Base-by-base conservation (phyloP, 2,797 vertebrate genomes). In the Sciurus carolinensis region DNA sequence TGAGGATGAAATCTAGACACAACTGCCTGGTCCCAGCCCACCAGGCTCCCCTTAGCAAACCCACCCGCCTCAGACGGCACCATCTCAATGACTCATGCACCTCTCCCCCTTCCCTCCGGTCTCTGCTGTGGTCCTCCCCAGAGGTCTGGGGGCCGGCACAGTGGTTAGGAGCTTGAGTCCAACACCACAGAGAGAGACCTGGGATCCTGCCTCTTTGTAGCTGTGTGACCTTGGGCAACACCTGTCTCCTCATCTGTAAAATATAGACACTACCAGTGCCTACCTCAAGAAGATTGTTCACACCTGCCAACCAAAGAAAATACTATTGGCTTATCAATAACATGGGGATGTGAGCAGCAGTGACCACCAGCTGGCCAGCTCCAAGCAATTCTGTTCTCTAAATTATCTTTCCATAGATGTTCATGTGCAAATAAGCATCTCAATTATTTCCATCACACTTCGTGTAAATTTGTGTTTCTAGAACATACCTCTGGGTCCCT, bases 311-410 rank as follows among this genome's bases (percentile, higher is more conserved):
- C n/a, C 44, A 67, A 44, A 64, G 50, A 36, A 59, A 83, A 17
- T 10, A 2, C 0, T 44, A 72, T 92, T 59, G n/a, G 64, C 76
- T 87, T 76, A 3, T 52, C 80, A 39, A 7, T 30, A 18, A 17
- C 64, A 18, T 30, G 87, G 1, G 0, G 7, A 42, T 24, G 4
- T 52, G 75, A 33, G 36, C 3, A 36, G 18, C 0, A 0, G 33
- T 20, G 7, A 71, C 39, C 87, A 28, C 10, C 44, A 47, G 42
- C 90, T 72, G 47, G 79, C n/a, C 94, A 76, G 10, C 8, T 22
- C 36, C n/a, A 62, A 62, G 33, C 54, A 57, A n/a, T 5, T 44
- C 52, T 85, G n/a, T 39, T 66, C 52, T 75, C 42, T 1, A 59
- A 81, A 33, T 64, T 67, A 17, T 12, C 72, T 39, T 67, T 47